phyloP scores from a whole-genome alignment of 2,113 vertebrate genomes.

The Prietella phreatophila region DNA sequence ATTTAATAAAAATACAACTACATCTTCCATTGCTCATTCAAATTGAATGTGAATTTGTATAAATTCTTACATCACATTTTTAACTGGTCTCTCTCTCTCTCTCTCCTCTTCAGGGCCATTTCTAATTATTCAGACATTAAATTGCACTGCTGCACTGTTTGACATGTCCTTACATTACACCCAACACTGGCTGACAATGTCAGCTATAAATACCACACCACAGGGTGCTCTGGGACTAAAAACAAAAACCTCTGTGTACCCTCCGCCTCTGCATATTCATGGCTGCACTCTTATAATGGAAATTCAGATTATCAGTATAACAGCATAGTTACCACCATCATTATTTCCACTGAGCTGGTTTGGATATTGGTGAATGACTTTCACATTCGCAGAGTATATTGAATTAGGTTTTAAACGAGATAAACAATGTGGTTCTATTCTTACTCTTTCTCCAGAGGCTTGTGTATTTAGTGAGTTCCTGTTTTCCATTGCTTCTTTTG shows the following conservation, averaged over 20 bases:
- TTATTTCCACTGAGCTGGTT: slow-evolving; percentile 30
- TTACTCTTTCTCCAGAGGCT: not conserved
- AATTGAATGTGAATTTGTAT: not conserved
- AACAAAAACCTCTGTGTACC: slow-evolving; percentile 40
- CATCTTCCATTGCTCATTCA: not conserved
- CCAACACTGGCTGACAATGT: slow-evolving; percentile 54
- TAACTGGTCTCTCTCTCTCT: slow-evolving; percentile 15
- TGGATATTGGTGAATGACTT: slow-evolving; percentile 15
- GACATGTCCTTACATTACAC: slow-evolving; percentile 60
- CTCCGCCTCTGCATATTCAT: slow-evolving; percentile 34
- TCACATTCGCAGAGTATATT: slow-evolving; percentile 4
- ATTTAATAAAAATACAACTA: not conserved
- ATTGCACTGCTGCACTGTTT: slow-evolving; percentile 48
- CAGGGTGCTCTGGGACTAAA: slow-evolving; percentile 49
- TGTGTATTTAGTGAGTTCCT: slow-evolving; percentile 15
- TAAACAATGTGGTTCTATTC: slow-evolving; percentile 31
- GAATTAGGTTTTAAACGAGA: slow-evolving; percentile 13
- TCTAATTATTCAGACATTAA: slow-evolving; percentile 59
- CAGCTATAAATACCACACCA: slow-evolving; percentile 57
- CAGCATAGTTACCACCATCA: slow-evolving; percentile 9
- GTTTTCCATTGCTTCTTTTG: slow-evolving; percentile 33
- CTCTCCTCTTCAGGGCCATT: slow-evolving; percentile 45
- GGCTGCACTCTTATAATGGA: slow-evolving; percentile 26
- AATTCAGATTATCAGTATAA: slow-evolving; percentile 37
- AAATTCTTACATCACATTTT: not conserved